These are phyloP conservation scores for Steinernema hermaphroditum DNA, from an alignment of 2,888 invertebrate genomes.

Conservation along the genomic window DNA sequence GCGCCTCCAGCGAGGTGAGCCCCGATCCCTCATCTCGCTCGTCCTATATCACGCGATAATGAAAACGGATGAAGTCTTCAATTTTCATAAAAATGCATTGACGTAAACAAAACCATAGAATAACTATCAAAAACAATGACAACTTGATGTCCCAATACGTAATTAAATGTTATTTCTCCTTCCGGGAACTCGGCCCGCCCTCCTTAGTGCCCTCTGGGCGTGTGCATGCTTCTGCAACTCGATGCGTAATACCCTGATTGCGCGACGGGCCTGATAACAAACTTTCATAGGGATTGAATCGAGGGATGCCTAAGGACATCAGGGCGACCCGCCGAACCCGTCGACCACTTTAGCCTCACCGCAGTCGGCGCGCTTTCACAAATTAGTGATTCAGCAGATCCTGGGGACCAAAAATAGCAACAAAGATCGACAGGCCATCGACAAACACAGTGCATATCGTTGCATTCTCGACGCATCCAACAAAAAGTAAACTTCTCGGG, in stretches of 20 bases:
- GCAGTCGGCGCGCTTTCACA: neutral
- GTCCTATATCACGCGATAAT: conserved; percentile 28
- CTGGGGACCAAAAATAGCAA: neutral
- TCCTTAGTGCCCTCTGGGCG: neutral
- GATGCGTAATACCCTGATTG: conserved; percentile 20
- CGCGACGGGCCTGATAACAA: conserved; percentile 27
- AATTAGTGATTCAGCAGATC: conserved; percentile 12
- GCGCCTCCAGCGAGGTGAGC: neutral
- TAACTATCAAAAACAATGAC: conserved; percentile 9
- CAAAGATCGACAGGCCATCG: too few relatives aligned
- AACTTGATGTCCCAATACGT: neutral
- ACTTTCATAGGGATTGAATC: conserved; percentile 24
- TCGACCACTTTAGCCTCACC: conserved; percentile 25
- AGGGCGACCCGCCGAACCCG: conserved; percentile 17
- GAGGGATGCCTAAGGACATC: conserved; percentile 16
- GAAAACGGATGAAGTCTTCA: conserved; percentile 32
- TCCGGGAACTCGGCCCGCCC: neutral
- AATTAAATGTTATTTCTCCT: conserved; percentile 5
- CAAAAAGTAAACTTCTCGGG: too few relatives aligned
- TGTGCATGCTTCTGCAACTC: neutral
- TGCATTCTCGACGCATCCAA: too few relatives aligned
- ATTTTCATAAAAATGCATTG: conserved; percentile 29
- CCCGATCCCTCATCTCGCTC: neutral
- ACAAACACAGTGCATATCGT: too few relatives aligned
- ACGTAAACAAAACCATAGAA: conserved; percentile 29